These are phyloP conservation scores for Epinephelus coioides DNA, from an alignment of 2,797 vertebrate species.

Conservation along the genomic window DNA sequence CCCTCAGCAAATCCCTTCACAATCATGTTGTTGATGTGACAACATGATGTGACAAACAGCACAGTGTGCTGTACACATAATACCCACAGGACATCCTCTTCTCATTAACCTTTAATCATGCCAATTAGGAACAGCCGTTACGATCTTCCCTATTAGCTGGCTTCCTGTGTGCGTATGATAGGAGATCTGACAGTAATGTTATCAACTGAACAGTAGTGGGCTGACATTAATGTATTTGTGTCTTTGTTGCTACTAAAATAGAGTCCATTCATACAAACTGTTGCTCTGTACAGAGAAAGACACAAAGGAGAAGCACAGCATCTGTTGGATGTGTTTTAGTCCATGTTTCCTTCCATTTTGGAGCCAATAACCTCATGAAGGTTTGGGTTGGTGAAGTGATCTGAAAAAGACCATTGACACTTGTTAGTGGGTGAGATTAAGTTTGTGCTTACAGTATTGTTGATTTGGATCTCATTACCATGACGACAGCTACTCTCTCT, in stretches of 20 bases:
- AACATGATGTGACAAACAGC: slow-evolving; percentile 44
- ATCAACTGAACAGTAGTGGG: background rate
- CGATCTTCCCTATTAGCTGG: background rate
- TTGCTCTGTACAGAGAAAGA: background rate
- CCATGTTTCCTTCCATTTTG: slow-evolving; percentile 55
- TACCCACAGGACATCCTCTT: slow-evolving; percentile 24
- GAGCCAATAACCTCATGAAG: slow-evolving; percentile 55
- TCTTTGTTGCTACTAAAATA: background rate
- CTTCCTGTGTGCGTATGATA: background rate
- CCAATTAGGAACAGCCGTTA: slow-evolving; percentile 24
- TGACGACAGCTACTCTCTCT: background rate
- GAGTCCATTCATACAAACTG: background rate
- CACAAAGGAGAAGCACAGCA: background rate
- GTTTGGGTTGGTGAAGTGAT: slow-evolving; percentile 82
- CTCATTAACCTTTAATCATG: slow-evolving; percentile 45
- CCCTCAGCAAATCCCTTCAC: background rate
- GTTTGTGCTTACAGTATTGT: background rate
- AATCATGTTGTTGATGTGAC: slow-evolving; percentile 12
- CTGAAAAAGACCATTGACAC: slow-evolving; percentile 67
- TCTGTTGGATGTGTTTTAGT: slow-evolving; percentile 37
- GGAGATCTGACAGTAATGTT: background rate
- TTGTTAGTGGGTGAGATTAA: background rate
- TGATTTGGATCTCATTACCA: background rate
- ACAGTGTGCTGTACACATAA: background rate
- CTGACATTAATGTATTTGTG: background rate